These are phyloP conservation scores for Asarcornis scutulata DNA, from an alignment of 2,113 vertebrate species.

Conservation along the genomic window DNA sequence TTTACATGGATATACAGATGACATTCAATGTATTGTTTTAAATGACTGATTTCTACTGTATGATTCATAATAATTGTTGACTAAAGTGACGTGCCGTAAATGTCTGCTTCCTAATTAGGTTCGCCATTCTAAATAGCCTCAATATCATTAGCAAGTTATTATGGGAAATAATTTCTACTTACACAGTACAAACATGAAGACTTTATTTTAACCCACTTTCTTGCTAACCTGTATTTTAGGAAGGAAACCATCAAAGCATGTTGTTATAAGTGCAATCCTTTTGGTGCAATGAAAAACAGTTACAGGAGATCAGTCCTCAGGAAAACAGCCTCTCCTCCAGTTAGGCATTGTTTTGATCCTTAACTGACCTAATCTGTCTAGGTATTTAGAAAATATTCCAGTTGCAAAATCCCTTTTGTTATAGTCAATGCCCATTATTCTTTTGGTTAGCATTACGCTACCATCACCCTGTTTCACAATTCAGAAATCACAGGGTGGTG, in stretches of 20 bases:
- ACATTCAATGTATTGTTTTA: not conserved
- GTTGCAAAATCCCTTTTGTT: slow-evolving; percentile 4
- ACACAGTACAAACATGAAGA: not conserved
- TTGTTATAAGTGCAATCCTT: not conserved
- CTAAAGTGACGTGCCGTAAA: not conserved
- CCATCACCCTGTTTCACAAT: not conserved
- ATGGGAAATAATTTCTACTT: not conserved
- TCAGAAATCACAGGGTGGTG: not conserved
- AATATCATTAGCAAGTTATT: not conserved
- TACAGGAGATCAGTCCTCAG: not conserved
- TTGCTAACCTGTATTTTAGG: not conserved
- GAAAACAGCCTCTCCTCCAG: not conserved
- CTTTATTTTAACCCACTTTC: not conserved
- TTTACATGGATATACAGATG: not conserved
- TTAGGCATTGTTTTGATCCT: not conserved
- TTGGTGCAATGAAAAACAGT: not conserved
- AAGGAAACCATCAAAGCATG: not conserved
- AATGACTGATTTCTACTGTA: not conserved
- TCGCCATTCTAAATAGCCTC: not conserved
- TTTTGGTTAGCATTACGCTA: not conserved
- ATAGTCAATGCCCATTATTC: not conserved
- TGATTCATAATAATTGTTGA: not conserved
- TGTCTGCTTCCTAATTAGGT: not conserved
- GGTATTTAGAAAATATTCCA: slow-evolving; percentile 1
- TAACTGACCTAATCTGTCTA: not conserved